Percentiles rank a stretch among this genome's conserved stretches.
phyloP scores from a whole-genome alignment of 2,888 invertebrate species.

The Onthophagus sagittarius region DNA sequence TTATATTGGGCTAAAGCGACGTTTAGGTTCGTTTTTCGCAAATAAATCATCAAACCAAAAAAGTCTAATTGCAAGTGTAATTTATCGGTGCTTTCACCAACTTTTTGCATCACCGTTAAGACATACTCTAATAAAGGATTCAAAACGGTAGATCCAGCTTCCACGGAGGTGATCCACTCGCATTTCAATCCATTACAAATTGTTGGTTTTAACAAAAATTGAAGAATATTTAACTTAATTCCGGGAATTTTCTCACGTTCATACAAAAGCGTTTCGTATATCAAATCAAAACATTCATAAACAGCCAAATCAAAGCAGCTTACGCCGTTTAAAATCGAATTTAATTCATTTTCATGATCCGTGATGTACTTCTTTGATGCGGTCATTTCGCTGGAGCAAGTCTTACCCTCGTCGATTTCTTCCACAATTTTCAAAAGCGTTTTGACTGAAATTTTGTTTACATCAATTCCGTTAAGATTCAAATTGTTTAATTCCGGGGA shows the following conservation, averaged over 20 bases:
- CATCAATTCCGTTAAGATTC: not conserved
- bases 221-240: not conserved
- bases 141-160: conserved; percentile 4
- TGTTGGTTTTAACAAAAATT: conserved; percentile 5
- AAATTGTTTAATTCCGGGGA: conserved; percentile 2
- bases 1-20: not conserved
- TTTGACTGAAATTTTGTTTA: not conserved
- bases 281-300: not conserved
- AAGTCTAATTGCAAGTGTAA: not conserved
- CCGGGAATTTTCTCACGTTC: not conserved
- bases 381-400: conserved; percentile 5
- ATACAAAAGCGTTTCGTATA: not conserved
- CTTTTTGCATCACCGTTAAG: not conserved
- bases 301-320: not conserved
- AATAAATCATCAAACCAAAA: not conserved
- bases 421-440: not conserved
- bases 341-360: not conserved
- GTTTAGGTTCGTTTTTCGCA: not conserved
- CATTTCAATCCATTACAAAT: conserved; percentile 1
- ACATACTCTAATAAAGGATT: conserved; percentile 1
- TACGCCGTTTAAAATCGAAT: not conserved
- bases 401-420: not conserved
- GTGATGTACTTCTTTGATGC: conserved; percentile 7
- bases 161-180: conserved; percentile 10
- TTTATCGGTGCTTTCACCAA: not conserved